Evolutionary conservation across 2,888 invertebrate genomes (phyloP).

Genomic region (Megamerina dolium): DNA sequence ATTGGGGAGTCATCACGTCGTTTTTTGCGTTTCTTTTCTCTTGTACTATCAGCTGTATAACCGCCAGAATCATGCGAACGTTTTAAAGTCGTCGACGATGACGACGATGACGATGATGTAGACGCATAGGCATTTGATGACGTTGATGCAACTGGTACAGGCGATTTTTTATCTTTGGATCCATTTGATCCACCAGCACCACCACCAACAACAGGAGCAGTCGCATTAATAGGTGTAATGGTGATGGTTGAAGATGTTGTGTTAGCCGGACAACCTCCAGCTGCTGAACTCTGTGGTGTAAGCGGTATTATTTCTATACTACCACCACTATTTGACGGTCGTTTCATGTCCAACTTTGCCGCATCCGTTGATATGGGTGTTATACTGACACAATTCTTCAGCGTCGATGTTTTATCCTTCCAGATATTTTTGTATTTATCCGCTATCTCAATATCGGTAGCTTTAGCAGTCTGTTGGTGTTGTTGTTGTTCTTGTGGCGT

Average conservation of each 20-base stretch:
- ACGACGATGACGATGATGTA: conserved; percentile 9
- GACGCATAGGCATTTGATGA: conserved; percentile 2
- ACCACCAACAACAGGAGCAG: conserved; percentile 8
- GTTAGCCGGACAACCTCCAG: conserved; percentile 1
- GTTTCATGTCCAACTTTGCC: conserved; percentile 31
- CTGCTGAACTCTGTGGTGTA: conserved; percentile 47
- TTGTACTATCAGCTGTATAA: conserved; percentile 28
- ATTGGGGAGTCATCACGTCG: conserved; percentile 59
- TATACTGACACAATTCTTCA: conserved; percentile 45
- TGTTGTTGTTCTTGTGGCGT: conserved; percentile 30
- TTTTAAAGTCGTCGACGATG: conserved; percentile 12
- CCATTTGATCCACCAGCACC: not conserved
- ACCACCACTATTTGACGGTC: too few species aligned
- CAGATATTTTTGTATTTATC: conserved; percentile 47
- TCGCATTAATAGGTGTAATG: conserved; percentile 66
- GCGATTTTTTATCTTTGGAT: too few species aligned
- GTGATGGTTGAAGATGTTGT: conserved; percentile 71
- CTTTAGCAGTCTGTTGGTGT: conserved; percentile 15
- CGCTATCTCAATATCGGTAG: conserved; percentile 37
- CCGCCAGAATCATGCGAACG: conserved; percentile 16
- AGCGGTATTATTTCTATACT: conserved; percentile 79
- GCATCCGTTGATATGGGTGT: conserved; percentile 38
- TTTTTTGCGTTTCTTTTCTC: conserved; percentile 71
- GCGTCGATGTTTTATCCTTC: conserved; percentile 44
- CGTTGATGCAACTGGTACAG: too few species aligned